A percentile compares a stretch with the other conserved stretches of the same genome.
Conservation (phyloP, 2,113 vertebrate genomes). For the Reinhardtius hippoglossoides region DNA sequence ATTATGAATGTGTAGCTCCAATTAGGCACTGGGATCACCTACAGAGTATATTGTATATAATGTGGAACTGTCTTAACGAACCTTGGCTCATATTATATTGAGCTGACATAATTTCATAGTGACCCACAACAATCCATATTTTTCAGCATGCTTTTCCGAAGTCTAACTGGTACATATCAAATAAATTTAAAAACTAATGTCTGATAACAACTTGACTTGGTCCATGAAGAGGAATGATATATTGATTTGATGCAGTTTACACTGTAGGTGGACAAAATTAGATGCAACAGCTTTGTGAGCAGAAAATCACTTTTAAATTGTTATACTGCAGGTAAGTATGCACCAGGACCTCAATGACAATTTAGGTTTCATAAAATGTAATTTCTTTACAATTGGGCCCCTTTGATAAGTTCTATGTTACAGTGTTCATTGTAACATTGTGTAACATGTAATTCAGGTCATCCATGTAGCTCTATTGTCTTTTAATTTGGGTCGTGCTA, state of each 20-base stretch:
- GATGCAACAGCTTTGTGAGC: background rate
- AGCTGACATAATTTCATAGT: background rate
- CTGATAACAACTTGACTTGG: background rate
- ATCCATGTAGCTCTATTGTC: background rate
- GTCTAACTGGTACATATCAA: background rate
- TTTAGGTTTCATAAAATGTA: slow-evolving; percentile 7
- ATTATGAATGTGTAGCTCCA: slow-evolving; percentile 15
- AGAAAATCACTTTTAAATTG: background rate
- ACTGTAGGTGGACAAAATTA: background rate
- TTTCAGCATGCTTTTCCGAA: background rate
- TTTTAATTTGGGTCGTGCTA: background rate
- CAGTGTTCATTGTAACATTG: slow-evolving; percentile 15
- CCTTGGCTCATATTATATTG: background rate
- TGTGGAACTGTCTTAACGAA: background rate
- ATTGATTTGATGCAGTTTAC: background rate
- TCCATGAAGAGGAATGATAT: background rate
- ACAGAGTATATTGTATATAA: background rate
- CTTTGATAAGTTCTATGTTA: slow-evolving; percentile 26
- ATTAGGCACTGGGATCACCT: background rate
- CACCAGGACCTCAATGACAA: background rate
- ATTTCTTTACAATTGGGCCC: background rate
- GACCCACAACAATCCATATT: background rate
- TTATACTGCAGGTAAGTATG: background rate
- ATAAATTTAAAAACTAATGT: background rate
- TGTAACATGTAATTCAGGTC: slow-evolving; percentile 34